Evolutionary conservation across 2,797 vertebrate species (phyloP).

Genomic region (Pangasius djambal): DNA sequence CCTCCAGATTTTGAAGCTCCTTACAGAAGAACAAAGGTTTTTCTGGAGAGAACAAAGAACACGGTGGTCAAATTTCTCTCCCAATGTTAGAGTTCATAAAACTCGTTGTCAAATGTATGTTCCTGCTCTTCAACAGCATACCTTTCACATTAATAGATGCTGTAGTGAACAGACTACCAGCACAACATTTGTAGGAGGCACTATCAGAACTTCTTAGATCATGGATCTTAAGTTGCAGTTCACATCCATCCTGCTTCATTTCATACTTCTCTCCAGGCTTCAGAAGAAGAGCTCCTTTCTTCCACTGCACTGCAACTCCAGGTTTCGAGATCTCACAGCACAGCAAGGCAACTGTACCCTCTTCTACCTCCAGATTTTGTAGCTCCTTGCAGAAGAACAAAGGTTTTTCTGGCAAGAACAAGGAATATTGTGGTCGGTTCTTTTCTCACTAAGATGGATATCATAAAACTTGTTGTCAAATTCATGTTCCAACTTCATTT

Average conservation of each 20-base stretch:
- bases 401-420: constrained; percentile 21
- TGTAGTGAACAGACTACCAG: constrained; percentile 68
- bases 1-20: constrained; percentile 32
- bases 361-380: constrained; percentile 33
- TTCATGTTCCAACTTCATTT: not conserved
- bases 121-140: constrained; percentile 48
- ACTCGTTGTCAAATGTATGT: not conserved
- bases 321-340: constrained; percentile 43
- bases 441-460: not conserved
- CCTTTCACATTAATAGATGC: constrained; percentile 75
- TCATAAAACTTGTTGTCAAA: not conserved
- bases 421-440: not conserved
- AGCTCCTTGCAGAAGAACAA: constrained; percentile 40
- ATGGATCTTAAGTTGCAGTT: constrained; percentile 66
- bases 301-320: constrained; percentile 42
- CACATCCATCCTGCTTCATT: constrained; percentile 62
- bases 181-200: constrained; percentile 75
- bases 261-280: constrained; percentile 36
- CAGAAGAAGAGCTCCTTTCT: constrained; percentile 32
- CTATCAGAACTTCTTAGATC: constrained; percentile 69
- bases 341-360: constrained; percentile 16
- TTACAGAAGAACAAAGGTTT: constrained; percentile 31
- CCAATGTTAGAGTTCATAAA: no score
- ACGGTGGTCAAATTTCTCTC: no score
- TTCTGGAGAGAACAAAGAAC: constrained; percentile 15